Conservation (phyloP, 1,140 invertebrate genomes). For the Hesperophylax magnus region DNA sequence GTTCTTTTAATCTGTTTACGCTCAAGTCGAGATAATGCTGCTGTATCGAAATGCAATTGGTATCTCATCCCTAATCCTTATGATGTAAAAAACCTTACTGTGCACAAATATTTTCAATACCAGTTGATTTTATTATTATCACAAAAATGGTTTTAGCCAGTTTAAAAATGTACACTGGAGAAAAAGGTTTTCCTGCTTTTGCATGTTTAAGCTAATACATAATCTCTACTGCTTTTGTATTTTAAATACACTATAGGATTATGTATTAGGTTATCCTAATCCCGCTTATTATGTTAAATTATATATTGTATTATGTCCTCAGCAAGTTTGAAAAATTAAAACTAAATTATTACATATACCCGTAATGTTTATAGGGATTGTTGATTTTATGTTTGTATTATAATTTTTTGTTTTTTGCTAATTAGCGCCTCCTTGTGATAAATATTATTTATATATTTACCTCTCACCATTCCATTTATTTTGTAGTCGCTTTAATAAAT, state of each 20-base stretch:
- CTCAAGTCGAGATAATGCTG: no score
- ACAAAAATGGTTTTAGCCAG: no score
- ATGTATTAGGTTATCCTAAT: background rate
- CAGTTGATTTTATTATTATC: no score
- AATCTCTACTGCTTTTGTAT: no score
- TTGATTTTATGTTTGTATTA: background rate
- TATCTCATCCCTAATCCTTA: no score
- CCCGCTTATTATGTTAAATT: background rate
- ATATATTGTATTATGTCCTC: background rate
- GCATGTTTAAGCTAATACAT: no score
- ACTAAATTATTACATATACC: background rate
- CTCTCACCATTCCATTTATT: conserved; percentile 27
- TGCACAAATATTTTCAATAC: no score
- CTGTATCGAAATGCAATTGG: no score
- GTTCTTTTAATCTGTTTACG: no score
- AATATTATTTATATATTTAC: conserved; percentile 15
- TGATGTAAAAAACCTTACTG: no score
- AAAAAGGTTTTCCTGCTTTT: no score
- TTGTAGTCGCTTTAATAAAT: conserved; percentile 2
- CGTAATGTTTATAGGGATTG: background rate
- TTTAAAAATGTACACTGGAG: no score
- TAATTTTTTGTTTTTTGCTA: background rate
- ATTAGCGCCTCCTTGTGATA: background rate
- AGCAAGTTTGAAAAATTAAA: background rate
- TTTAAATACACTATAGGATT: background rate